These are phyloP conservation scores for Chrysina gloriosa DNA, from an alignment of 2,888 invertebrate genomes.

Conservation along the genomic window DNA sequence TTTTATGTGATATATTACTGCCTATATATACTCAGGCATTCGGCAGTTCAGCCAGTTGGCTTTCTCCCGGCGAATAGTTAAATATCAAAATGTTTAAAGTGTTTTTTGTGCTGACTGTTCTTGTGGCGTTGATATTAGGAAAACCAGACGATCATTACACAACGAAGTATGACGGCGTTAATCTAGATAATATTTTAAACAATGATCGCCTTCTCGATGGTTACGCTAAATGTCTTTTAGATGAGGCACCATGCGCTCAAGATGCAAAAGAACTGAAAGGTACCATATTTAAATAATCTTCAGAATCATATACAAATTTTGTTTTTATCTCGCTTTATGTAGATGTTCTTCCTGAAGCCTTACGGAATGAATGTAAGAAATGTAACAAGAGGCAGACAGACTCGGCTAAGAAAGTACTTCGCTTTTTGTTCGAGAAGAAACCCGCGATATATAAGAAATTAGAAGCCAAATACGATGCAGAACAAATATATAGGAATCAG, in stretches of 20 bases:
- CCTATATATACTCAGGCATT: background rate
- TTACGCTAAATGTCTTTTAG: conserved; percentile 76
- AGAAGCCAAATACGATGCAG: conserved; percentile 76
- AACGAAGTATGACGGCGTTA: conserved; percentile 76
- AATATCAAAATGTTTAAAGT: conserved; percentile 28
- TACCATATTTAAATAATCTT: conserved; percentile 44
- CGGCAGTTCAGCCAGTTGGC: background rate
- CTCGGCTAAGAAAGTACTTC: conserved; percentile 74
- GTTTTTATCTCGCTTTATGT: background rate
- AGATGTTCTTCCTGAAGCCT: conserved; percentile 78
- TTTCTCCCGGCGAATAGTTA: background rate
- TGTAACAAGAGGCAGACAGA: conserved; percentile 75
- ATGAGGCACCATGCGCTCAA: conserved; percentile 73
- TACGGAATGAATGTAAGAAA: conserved; percentile 74
- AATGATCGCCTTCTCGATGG: conserved; percentile 75
- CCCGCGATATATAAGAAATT: conserved; percentile 73
- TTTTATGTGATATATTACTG: background rate
- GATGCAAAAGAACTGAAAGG: conserved; percentile 79
- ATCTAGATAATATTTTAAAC: conserved; percentile 74
- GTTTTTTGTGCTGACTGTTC: conserved; percentile 22
- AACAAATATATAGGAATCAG: conserved; percentile 72
- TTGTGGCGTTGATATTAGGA: conserved; percentile 21
- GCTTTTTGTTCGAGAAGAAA: conserved; percentile 74
- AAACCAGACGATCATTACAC: conserved; percentile 66
- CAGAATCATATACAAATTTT: background rate